Conservation (phyloP, 1,140 invertebrate species). For the Sitodiplosis mosellana region DNA sequence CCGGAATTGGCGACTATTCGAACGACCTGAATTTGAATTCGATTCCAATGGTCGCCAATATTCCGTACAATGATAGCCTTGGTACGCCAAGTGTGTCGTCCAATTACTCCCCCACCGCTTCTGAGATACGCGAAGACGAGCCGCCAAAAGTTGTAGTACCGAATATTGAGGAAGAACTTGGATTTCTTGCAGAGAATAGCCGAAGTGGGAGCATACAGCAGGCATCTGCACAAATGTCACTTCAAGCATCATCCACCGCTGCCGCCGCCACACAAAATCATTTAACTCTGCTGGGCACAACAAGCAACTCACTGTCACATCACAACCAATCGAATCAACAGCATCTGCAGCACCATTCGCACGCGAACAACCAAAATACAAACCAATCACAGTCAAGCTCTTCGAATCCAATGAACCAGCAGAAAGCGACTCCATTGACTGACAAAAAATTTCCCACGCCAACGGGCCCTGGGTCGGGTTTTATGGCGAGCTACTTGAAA, state of each 20-base stretch:
- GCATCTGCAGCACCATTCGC: neutral
- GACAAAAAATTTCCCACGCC: slow-evolving; percentile 25
- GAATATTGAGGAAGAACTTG: slow-evolving; percentile 68
- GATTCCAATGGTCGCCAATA: slow-evolving; percentile 24
- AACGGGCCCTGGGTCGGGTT: slow-evolving; percentile 36
- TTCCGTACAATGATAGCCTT: slow-evolving; percentile 16
- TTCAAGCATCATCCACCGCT: slow-evolving; percentile 28
- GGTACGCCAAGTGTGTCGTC: slow-evolving; percentile 16
- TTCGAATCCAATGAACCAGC: too few species aligned
- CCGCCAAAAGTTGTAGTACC: slow-evolving; percentile 62
- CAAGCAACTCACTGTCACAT: slow-evolving; percentile 10
- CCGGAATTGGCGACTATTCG: too few species aligned
- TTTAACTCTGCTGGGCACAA: slow-evolving; percentile 18
- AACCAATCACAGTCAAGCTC: too few species aligned
- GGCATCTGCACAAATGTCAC: neutral
- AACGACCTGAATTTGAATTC: too few species aligned
- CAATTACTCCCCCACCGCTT: slow-evolving; percentile 30
- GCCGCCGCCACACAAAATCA: slow-evolving; percentile 27
- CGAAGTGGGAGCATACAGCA: slow-evolving; percentile 20
- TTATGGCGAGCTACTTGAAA: slow-evolving; percentile 69
- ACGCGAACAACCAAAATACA: too few species aligned
- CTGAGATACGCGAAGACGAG: slow-evolving; percentile 29
- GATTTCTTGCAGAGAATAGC: slow-evolving; percentile 47
- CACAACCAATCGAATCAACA: neutral
- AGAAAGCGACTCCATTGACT: too few species aligned